Evolutionary conservation across 2,113 vertebrate genomes (phyloP).

Genomic region (Thomomys bottae): DNA sequence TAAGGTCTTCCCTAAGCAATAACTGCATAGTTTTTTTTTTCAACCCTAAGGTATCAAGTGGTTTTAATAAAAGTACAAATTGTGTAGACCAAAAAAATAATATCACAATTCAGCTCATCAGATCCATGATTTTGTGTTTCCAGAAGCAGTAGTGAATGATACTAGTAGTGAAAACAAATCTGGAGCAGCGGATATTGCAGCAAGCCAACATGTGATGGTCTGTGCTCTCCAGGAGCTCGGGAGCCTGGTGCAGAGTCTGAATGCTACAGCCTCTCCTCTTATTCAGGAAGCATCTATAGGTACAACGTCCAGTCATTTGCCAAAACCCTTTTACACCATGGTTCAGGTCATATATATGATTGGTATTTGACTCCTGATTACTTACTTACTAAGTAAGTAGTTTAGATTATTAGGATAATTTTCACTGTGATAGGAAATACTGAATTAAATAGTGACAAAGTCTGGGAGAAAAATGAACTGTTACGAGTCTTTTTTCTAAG

Average conservation of each 20-base stretch:
- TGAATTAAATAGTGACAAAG: slow-evolving; percentile 42
- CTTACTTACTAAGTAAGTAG: neutral
- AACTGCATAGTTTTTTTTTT: slow-evolving; percentile 1
- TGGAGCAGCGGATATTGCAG: slow-evolving; percentile 95
- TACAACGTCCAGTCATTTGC: slow-evolving; percentile 74
- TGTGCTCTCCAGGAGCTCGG: slow-evolving; percentile 98
- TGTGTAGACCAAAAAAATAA: neutral
- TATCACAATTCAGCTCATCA: neutral
- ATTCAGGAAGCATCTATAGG: slow-evolving; percentile 98
- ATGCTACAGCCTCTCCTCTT: slow-evolving; percentile 95
- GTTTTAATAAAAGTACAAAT: neutral
- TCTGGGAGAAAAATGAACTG: neutral
- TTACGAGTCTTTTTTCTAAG: slow-evolving; percentile 10
- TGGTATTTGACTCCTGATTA: slow-evolving; percentile 4
- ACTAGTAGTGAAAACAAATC: slow-evolving; percentile 95
- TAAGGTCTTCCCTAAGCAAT: slow-evolving; percentile 2
- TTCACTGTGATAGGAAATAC: slow-evolving; percentile 25
- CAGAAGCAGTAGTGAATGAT: slow-evolving; percentile 97
- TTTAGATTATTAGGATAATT: slow-evolving; percentile 31
- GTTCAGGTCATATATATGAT: neutral
- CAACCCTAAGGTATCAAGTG: neutral
- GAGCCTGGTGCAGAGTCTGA: slow-evolving; percentile 97
- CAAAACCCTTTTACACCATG: neutral
- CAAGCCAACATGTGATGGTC: slow-evolving; percentile 99
- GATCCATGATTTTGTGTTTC: slow-evolving; percentile 55